Conservation (phyloP, 2,797 vertebrate species). For the Myotis planiceps region DNA sequence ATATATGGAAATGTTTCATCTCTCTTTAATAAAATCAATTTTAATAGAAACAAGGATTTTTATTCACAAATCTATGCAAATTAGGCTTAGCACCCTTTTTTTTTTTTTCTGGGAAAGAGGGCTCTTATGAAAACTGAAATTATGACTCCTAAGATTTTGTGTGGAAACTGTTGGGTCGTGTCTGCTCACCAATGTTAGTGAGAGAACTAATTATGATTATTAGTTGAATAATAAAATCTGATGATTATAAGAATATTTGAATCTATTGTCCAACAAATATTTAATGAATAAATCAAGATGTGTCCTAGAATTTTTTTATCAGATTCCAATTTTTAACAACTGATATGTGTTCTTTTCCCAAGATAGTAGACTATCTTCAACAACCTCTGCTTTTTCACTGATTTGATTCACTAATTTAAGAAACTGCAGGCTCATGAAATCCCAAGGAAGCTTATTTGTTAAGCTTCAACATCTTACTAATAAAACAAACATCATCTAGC, state of each 20-base stretch:
- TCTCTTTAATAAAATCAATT: background rate
- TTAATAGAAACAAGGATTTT: background rate
- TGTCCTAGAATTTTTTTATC: background rate
- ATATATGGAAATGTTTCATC: background rate
- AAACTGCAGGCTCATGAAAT: background rate
- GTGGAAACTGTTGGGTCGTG: background rate
- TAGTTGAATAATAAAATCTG: background rate
- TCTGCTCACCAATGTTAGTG: background rate
- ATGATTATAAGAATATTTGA: background rate
- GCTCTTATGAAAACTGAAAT: background rate
- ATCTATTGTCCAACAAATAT: background rate
- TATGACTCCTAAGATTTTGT: background rate
- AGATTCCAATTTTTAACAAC: conserved; percentile 8
- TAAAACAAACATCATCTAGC: background rate
- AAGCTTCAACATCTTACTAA: background rate
- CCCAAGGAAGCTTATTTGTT: conserved; percentile 16
- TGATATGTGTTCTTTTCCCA: background rate
- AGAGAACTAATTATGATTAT: background rate
- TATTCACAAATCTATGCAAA: background rate
- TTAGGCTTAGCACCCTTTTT: background rate
- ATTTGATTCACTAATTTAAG: conserved; percentile 36
- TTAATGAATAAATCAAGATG: conserved; percentile 1
- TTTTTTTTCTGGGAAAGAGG: background rate
- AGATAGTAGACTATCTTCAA: background rate
- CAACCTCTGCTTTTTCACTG: background rate